These are phyloP conservation scores for Eristalinus aeneus DNA, from an alignment of 2,888 invertebrate genomes.

Conservation along the genomic window DNA sequence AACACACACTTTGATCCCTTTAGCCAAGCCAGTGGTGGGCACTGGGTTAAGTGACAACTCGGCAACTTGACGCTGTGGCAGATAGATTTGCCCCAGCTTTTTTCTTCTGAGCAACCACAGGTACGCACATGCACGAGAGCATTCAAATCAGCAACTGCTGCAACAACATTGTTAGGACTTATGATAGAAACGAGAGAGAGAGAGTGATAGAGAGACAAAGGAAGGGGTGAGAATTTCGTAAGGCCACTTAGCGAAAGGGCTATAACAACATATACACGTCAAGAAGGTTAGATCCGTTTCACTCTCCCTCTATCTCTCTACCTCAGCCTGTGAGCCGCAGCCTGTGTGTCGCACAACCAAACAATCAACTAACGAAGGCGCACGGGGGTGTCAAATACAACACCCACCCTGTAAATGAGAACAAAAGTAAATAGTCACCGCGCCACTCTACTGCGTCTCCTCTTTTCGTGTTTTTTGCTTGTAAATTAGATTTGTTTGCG, in stretches of 20 bases:
- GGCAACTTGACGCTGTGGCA: background rate
- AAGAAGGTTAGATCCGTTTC: conserved; percentile 32
- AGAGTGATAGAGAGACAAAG: background rate
- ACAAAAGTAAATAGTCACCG: conserved; percentile 54
- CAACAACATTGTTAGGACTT: conserved; percentile 14
- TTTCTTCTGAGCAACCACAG: conserved; percentile 11
- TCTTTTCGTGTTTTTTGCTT: background rate
- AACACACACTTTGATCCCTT: background rate
- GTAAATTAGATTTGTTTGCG: conserved; percentile 50
- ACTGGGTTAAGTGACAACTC: conserved; percentile 52
- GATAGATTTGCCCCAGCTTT: conserved; percentile 7
- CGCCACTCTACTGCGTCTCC: background rate
- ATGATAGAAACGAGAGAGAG: background rate
- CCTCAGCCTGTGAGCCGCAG: background rate
- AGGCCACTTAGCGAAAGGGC: conserved; percentile 42
- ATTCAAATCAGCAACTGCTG: conserved; percentile 50
- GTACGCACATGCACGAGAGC: conserved; percentile 25
- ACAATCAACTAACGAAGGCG: background rate
- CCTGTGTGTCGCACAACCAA: background rate
- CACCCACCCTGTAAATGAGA: conserved; percentile 22
- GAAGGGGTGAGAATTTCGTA: background rate
- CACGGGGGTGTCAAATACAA: conserved; percentile 39
- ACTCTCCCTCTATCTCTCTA: background rate
- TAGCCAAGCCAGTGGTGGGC: background rate
- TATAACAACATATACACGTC: conserved; percentile 42